Base-by-base conservation (phyloP, 2,888 invertebrate species). In the Cantharis lateralis region DNA sequence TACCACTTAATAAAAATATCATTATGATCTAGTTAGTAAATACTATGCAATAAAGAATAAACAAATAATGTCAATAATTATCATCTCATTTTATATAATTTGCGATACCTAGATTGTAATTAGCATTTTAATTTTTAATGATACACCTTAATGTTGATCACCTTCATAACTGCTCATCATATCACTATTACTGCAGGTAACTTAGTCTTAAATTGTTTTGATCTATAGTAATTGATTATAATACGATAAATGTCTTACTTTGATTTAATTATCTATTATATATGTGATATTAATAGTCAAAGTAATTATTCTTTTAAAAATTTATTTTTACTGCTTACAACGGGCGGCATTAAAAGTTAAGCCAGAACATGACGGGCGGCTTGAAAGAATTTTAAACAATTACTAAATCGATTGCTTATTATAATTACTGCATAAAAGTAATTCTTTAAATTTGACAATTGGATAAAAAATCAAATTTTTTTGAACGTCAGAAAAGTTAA, bases 121-220 rank as follows among this genome's bases (percentile, higher is more conserved):
- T 80, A 82, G 75, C 81, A 79, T 79, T 79, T 78, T 74, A 62
- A 79, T 64, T 68, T 70, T 70, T 74, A 74, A 70, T 70, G 74
- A 70, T 70, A 70, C 15, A 13, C 7, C 32, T 64, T 28, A 69
- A 68, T 69, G 24, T 28, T 20, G 48, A 48, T n/a, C 9, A 48
- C 48, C 48, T 48, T 48, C n/a, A 48, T n/a, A 48, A 48, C 48
- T n/a, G 48, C 48, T n/a, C n/a, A 48, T 48, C 48, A 48, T 48
- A 48, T 48, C 48, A 48, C 48, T n/a, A 48, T 48, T 48, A 48
- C 48, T n/a, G 48, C 0, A 48, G 9, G 48, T 48, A 48, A 48
- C 48, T 48, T 48, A n/a, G n/a, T 48, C 48, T 48, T 48, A 48
- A 48, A n/a, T 48, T 48, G n/a, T 9, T 48, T 48, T 48, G 48